Evolutionary conservation across 30 jellyfish, hydroid and myxozoan species (phyloP), one percentile per base, ranked within the genome.

Genomic region (Catostylus mosaicus): DNA sequence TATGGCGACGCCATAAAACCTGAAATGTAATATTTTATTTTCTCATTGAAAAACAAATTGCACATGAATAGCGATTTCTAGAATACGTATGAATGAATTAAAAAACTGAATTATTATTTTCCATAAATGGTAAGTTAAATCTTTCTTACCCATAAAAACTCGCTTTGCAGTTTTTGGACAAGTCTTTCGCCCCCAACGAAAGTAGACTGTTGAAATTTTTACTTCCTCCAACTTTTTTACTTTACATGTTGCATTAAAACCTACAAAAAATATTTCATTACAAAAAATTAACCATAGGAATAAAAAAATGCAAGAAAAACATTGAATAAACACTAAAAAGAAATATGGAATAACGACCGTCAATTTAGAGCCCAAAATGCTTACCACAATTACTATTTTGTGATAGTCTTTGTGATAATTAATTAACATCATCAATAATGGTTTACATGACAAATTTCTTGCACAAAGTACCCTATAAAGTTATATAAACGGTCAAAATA

Each of bases 1-100:
- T 48, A 72, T 57, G 91, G 83, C 20, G 91, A 47, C 43, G 91
- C 84, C 91, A 81, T 81, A 78, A 22, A 81, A 47, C 91, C 91
- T 81, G 3, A 20, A 31, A 80, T 3, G 30, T 6, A 7, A 52
- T 16, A n/a, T 16, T 20, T 52, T 6, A 52, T 3, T 4, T 10
- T 3, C 8, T 43, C 12, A 43, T 16, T 16, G 16, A 6, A 16
- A 43, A 26, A 22, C 0, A 10, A n/a, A 40, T 71, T 11, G 8
- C 10, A 26, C 11, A 23, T 14, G 45, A 40, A 20, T 0, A 1
- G 26, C 6, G 30, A 67, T 12, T 12, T 35, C 8, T 5, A 43
- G 16, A 8, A 27, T 6, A 56, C 26, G 26, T 56, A 14, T 4
- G 26, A 43, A 16, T 43, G 16, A 16, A 43, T 16, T 5, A 43